Evolutionary conservation across 1,140 invertebrate genomes (phyloP), one percentile per base, ranked within the genome.

Genomic region (Drosophila tani): DNA sequence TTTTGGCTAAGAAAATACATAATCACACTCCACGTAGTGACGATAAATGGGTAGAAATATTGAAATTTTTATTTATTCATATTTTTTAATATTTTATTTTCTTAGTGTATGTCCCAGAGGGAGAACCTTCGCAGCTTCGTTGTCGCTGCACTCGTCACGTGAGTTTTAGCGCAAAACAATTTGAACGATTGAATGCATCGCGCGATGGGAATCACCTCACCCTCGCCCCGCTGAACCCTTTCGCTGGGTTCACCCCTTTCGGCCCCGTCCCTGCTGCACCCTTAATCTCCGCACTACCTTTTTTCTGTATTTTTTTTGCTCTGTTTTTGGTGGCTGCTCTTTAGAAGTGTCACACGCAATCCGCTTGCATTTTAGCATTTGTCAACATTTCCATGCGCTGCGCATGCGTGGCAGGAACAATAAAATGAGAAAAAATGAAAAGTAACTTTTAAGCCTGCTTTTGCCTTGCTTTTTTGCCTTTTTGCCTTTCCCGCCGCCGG

Each of bases 321-420:
- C 12, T 21, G 19, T 56, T 59, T 53, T 62, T 35, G 11, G 32
- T 35, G 32, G 43, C 75, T 69, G 69, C 85, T 85, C 69, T 76
- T 68, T 63, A 82, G 82, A 88, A 88, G 84, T 88, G 85, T 88
- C 84, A 88, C 81, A 88, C 85, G 84, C 81, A 90, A 88, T 88
- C 85, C 85, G 85, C 81, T 88, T 88, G 85, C 85, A 90, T 88
- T 88, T 88, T 88, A 86, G 85, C 85, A 88, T 88, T 88, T 88
- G 85, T 88, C 85, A 88, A 88, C 84, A 88, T 88, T 88, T 78
- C 75, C 53, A 57, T 80, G 82, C 78, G 82, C 62, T 82, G 82
- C 80, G 76, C 82, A 85, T 85, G 82, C 79, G 78, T 70, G 85
- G 51, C 82, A 81, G 62, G 64, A 76, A 47, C 32, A 62, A 38